Evolutionary conservation across 2,888 invertebrate genomes (phyloP).

Genomic region (Caenorhabditis sulstoni): DNA sequence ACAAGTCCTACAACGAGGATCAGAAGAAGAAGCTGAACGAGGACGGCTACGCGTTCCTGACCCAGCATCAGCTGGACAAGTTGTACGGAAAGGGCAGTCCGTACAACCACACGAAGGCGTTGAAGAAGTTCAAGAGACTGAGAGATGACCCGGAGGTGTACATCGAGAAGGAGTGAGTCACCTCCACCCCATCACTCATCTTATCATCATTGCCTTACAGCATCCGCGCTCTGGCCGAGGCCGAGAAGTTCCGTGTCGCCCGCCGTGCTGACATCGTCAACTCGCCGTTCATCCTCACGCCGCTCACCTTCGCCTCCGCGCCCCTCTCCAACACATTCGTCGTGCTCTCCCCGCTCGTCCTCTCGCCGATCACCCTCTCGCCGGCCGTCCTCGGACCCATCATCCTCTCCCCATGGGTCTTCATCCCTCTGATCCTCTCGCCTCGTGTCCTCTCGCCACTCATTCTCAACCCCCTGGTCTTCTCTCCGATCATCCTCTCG

Average conservation of each 20-base stretch:
- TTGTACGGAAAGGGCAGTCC: conserved; percentile 76
- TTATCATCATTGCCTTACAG: conserved; percentile 55
- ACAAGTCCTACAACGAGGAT: conserved; percentile 71
- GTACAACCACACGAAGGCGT: conserved; percentile 64
- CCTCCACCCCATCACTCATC: neutral
- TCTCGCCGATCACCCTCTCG: conserved; percentile 74
- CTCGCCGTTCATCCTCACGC: conserved; percentile 68
- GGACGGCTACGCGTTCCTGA: conserved; percentile 73
- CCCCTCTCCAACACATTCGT: conserved; percentile 69
- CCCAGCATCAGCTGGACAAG: conserved; percentile 70
- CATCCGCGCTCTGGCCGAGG: conserved; percentile 69
- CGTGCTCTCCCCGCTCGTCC: conserved; percentile 72
- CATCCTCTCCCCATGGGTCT: conserved; percentile 77
- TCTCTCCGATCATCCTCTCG: conserved; percentile 74
- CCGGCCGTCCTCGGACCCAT: conserved; percentile 77
- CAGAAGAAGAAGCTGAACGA: conserved; percentile 74
- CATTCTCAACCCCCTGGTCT: conserved; percentile 71
- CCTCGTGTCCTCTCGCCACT: conserved; percentile 77
- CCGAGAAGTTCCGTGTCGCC: conserved; percentile 62
- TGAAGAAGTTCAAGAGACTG: conserved; percentile 64
- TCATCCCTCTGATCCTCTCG: conserved; percentile 75
- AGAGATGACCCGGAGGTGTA: conserved; percentile 64
- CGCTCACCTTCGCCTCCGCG: conserved; percentile 62
- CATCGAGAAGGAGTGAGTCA: conserved; percentile 67
- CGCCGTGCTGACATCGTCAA: conserved; percentile 64